Percentiles rank a stretch among this genome's conserved stretches.
These are phyloP conservation scores for Thymelicus lineola DNA, from an alignment of 2,888 invertebrate genomes.

Conservation along the genomic window DNA sequence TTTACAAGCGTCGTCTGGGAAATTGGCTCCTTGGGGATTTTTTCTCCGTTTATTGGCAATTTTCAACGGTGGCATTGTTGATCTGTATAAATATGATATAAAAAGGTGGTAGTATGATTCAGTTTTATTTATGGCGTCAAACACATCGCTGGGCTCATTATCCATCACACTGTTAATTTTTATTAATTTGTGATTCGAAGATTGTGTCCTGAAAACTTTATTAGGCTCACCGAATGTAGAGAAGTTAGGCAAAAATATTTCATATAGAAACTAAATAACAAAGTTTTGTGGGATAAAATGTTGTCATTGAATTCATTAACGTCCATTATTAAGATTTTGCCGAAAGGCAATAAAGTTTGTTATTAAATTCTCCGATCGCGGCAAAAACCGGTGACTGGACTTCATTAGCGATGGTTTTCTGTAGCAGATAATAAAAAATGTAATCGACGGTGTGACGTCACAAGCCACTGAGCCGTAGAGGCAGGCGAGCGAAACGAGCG, in stretches of 20 bases:
- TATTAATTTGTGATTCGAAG: no score
- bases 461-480: slow-evolving; percentile 74
- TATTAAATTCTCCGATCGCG: slow-evolving; percentile 48
- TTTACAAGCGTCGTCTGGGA: slow-evolving; percentile 63
- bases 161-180: slow-evolving; percentile 67
- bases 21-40: slow-evolving; percentile 80
- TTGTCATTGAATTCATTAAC: not conserved
- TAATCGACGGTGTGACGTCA: slow-evolving; percentile 75
- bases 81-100: slow-evolving; percentile 77
- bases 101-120: slow-evolving; percentile 61
- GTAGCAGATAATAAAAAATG: slow-evolving; percentile 72
- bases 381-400: slow-evolving; percentile 62
- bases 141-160: slow-evolving; percentile 84
- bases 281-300: not conserved
- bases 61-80: slow-evolving; percentile 70
- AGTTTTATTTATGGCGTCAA: slow-evolving; percentile 81
- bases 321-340: not conserved
- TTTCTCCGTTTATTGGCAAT: slow-evolving; percentile 77
- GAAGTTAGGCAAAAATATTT: no score
- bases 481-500: slow-evolving; percentile 58
- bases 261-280: no score
- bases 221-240: no score
- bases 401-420: slow-evolving; percentile 78
- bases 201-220: no score
- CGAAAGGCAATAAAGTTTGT: slow-evolving; percentile 34